Percentiles rank a stretch among this genome's conserved stretches.
These are phyloP conservation scores for Aphodius granarius DNA, from an alignment of 2,888 invertebrate species.

Conservation along the genomic window DNA sequence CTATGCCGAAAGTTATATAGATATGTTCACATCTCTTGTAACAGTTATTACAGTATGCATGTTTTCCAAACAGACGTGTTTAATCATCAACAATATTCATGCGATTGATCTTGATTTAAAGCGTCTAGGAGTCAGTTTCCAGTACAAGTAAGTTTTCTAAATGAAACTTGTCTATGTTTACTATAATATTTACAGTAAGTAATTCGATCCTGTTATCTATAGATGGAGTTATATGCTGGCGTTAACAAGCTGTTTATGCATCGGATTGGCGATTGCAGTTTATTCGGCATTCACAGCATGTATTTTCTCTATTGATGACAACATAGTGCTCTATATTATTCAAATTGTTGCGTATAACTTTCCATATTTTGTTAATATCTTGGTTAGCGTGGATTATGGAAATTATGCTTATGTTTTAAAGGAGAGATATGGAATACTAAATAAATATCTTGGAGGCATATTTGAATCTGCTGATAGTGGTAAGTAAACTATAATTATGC, in stretches of 20 bases:
- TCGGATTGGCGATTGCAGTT: not conserved
- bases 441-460: conserved; percentile 34
- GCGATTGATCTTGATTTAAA: not conserved
- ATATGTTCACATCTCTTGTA: not conserved
- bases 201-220: too few relatives aligned
- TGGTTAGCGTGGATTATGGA: conserved; percentile 37
- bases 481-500: conserved; percentile 3
- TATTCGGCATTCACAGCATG: not conserved
- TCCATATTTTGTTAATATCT: conserved; percentile 29
- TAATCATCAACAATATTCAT: not conserved
- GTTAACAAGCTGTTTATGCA: too few relatives aligned
- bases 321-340: not conserved
- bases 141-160: not conserved
- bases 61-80: not conserved
- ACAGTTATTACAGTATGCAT: not conserved
- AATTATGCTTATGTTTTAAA: conserved; percentile 35
- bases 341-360: not conserved
- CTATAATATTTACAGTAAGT: too few relatives aligned
- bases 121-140: not conserved
- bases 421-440: conserved; percentile 33
- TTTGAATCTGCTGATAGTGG: conserved; percentile 13
- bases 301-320: not conserved
- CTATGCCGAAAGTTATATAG: not conserved
- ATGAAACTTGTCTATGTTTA: too few relatives aligned
- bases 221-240: too few relatives aligned